Evolutionary conservation across 1,140 invertebrate genomes (phyloP).

Genomic region (Chrysoperla carnea): DNA sequence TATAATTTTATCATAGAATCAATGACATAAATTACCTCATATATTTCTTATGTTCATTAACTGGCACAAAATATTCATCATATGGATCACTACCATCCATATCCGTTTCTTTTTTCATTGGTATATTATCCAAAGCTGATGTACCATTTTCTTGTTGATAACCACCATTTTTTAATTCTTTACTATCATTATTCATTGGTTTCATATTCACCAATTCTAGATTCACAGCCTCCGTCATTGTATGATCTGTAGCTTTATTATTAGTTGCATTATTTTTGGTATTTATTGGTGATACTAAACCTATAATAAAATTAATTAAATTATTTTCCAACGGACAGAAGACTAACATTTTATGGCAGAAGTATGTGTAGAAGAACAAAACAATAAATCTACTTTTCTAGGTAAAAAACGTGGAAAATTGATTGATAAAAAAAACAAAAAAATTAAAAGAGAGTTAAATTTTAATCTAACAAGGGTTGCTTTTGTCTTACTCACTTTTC

Average conservation of each 20-base stretch:
- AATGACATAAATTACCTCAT: constrained; percentile 40
- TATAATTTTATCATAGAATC: no score
- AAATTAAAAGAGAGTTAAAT: no score
- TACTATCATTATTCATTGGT: constrained; percentile 34
- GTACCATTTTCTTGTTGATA: constrained; percentile 19
- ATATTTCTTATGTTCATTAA: constrained; percentile 67
- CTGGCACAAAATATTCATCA: constrained; percentile 68
- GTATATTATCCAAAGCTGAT: constrained; percentile 22
- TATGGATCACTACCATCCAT: constrained; percentile 55
- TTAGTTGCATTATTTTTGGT: no score
- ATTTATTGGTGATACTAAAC: constrained; percentile 8
- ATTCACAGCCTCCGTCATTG: constrained; percentile 49
- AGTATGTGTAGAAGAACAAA: no score
- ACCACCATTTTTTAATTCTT: constrained; percentile 17
- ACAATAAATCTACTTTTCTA: no score
- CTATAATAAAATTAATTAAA: constrained; percentile 1
- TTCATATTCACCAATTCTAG: constrained; percentile 62
- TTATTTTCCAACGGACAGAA: no score
- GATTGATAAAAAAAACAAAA: no score
- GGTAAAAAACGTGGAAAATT: no score
- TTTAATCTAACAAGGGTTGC: no score
- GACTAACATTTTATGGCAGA: no score
- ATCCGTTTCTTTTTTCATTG: constrained; percentile 47
- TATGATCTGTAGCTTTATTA: constrained; percentile 6
- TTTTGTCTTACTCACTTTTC: no score